Evolutionary conservation across 2,113 vertebrate species (phyloP).

Genomic region (Gnathonemus longibarbis): DNA sequence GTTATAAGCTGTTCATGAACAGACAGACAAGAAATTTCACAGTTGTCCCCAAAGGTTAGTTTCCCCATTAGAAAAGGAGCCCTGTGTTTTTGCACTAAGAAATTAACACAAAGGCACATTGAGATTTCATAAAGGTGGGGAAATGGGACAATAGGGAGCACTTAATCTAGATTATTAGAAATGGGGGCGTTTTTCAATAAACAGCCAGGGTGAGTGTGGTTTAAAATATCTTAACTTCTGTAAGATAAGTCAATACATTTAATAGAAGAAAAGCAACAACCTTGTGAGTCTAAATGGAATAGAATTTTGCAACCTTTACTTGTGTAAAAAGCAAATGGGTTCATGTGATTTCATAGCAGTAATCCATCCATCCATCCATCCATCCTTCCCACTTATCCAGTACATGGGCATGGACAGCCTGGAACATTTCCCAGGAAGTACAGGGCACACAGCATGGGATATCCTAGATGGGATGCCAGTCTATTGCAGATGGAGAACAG

Average conservation of each 20-base stretch:
- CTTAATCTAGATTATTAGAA: background rate
- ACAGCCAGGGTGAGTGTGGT: background rate
- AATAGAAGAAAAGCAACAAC: background rate
- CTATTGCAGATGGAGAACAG: background rate
- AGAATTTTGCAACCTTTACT: background rate
- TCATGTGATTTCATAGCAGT: background rate
- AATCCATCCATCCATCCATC: background rate
- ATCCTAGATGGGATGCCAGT: background rate
- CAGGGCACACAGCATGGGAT: background rate
- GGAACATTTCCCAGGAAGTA: background rate
- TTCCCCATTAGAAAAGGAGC: background rate
- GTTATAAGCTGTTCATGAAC: background rate
- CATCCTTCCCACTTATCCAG: background rate
- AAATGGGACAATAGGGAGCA: background rate
- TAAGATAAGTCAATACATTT: background rate
- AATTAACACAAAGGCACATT: background rate
- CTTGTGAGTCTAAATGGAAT: background rate
- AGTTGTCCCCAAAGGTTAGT: background rate
- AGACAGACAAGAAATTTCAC: background rate
- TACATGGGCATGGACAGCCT: background rate
- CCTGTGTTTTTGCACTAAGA: background rate
- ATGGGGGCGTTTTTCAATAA: background rate
- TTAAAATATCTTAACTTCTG: background rate
- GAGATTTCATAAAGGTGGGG: background rate
- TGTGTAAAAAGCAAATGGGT: background rate